Conservation (phyloP, 1,140 invertebrate genomes). For the Ceratoteleas bidentatus region DNA sequence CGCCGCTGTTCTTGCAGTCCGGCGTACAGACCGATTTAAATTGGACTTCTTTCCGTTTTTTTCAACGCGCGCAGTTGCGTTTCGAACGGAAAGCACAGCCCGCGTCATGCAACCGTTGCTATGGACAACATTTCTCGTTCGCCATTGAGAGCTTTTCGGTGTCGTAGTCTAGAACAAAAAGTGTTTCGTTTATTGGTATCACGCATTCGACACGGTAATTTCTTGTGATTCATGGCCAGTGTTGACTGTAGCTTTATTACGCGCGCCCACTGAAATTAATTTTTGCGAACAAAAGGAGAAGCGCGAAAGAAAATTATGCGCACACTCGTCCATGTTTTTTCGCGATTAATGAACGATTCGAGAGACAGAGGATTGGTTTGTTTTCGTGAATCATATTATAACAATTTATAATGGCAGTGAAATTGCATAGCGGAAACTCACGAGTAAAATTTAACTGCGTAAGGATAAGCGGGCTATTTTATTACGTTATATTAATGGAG, state of each 20-base stretch:
- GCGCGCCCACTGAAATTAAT: slow-evolving; percentile 50
- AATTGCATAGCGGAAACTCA: too few species aligned
- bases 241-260: slow-evolving; percentile 63
- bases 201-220: slow-evolving; percentile 66
- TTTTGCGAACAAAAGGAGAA: slow-evolving; percentile 47
- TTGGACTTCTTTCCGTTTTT: slow-evolving; percentile 54
- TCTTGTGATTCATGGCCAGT: slow-evolving; percentile 60
- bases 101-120: slow-evolving; percentile 46
- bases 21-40: slow-evolving; percentile 57
- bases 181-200: slow-evolving; percentile 67
- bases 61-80: slow-evolving; percentile 34
- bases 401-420: too few species aligned
- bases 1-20: slow-evolving; percentile 32
- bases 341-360: not conserved
- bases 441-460: not conserved
- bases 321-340: not conserved
- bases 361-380: too few species aligned
- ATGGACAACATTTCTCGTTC: slow-evolving; percentile 63
- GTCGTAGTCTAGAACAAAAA: slow-evolving; percentile 64
- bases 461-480: slow-evolving; percentile 7
- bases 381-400: too few species aligned
- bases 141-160: slow-evolving; percentile 68
- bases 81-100: slow-evolving; percentile 37
- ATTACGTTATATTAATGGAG: slow-evolving; percentile 23
- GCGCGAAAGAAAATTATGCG: slow-evolving; percentile 35